Percentiles rank a stretch among this genome's conserved stretches.
Conservation (phyloP, 92 coral and sea anemone genomes). For the Galaxea fascicularis region DNA sequence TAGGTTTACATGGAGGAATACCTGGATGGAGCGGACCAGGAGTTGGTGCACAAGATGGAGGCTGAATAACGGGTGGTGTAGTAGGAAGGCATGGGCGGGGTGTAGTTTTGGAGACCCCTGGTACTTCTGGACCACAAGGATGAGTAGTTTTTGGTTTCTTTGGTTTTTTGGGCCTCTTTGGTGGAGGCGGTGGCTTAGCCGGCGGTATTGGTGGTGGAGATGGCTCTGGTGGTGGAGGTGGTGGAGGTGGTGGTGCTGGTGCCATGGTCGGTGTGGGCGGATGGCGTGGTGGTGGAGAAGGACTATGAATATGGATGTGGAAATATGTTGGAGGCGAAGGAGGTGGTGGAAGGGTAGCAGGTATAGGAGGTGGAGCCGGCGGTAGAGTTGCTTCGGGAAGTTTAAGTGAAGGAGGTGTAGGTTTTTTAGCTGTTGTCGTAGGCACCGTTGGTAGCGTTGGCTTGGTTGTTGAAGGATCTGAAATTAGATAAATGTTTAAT, state of each 20-base stretch:
- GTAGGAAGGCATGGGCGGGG: slow-evolving; percentile 15
- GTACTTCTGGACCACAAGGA: slow-evolving; percentile 2
- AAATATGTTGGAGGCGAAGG: slow-evolving; percentile 24
- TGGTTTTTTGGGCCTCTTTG: background rate
- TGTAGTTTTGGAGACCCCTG: slow-evolving; percentile 8
- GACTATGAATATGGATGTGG: slow-evolving; percentile 10
- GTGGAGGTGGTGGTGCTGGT: background rate
- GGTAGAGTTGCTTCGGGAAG: slow-evolving; percentile 3
- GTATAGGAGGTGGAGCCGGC: background rate
- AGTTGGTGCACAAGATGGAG: slow-evolving; percentile 7
- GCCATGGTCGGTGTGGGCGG: too few relatives aligned
- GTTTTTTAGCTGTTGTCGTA: background rate
- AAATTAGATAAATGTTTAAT: background rate
- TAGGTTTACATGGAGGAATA: background rate
- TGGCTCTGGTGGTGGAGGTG: slow-evolving; percentile 30
- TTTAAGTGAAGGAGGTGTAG: slow-evolving; percentile 12
- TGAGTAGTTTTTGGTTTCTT: background rate
- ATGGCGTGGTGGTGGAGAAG: background rate
- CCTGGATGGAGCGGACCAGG: slow-evolving; percentile 44
- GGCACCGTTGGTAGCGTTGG: slow-evolving; percentile 4
- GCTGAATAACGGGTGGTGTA: background rate
- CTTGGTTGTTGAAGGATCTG: slow-evolving; percentile 43
- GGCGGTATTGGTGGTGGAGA: slow-evolving; percentile 39
- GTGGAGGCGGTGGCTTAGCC: slow-evolving; percentile 8
- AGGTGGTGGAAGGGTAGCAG: background rate